Evolutionary conservation across 1,140 invertebrate genomes (phyloP).

Genomic region (Magallana ariakensis): DNA sequence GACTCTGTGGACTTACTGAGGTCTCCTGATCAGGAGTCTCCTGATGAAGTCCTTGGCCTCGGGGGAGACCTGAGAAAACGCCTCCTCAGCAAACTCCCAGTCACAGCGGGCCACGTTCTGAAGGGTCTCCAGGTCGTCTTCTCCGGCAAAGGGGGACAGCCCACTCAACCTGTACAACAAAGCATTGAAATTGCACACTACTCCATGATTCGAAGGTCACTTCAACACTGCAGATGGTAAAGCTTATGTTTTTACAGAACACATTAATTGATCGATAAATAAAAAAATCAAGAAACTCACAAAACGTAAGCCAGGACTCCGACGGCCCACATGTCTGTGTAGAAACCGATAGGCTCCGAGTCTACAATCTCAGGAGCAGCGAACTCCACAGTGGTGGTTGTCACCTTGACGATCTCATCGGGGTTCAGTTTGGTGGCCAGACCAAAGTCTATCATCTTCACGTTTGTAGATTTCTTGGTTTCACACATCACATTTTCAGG

Average conservation of each 20-base stretch:
- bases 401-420: conserved; percentile 99
- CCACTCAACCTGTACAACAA: conserved; percentile 89
- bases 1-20: conserved; percentile 86
- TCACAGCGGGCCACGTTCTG: conserved; percentile 99
- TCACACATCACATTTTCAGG: conserved; percentile 99
- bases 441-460: conserved; percentile 99
- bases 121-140: conserved; percentile 98
- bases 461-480: conserved; percentile 94
- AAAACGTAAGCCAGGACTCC: conserved; percentile 98
- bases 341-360: conserved; percentile 98
- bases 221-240: neutral
- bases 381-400: conserved; percentile 97
- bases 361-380: conserved; percentile 99
- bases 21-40: conserved; percentile 94
- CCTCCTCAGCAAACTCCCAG: conserved; percentile 98
- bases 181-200: neutral
- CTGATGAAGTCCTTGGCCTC: conserved; percentile 99
- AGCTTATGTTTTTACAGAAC: neutral
- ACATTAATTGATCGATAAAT: neutral
- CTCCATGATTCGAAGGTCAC: neutral
- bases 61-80: conserved; percentile 92
- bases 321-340: conserved; percentile 99
- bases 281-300: conserved; percentile 85
- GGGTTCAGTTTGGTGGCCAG: conserved; percentile 98
- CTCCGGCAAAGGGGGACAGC: conserved; percentile 98